Evolutionary conservation across 37 sponge, comb jelly and placozoan genomes (phyloP).

Genomic region (Ephydatia muelleri): DNA sequence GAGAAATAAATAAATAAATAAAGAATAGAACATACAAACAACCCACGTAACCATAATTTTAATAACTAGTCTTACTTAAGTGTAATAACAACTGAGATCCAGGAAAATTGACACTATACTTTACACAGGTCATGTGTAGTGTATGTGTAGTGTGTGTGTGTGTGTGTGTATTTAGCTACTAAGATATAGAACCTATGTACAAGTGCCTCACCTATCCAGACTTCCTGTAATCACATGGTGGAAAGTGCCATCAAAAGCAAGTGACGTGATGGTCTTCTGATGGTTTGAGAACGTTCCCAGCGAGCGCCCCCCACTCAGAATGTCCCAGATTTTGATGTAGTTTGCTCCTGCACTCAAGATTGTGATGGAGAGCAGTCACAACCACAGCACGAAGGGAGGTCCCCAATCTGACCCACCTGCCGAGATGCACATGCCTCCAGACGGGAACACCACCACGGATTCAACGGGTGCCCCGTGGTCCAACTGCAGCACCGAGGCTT

Average conservation of each 20-base stretch:
- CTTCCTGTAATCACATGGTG: constrained; percentile 85
- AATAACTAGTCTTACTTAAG: too few species aligned
- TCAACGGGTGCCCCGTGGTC: constrained; percentile 96
- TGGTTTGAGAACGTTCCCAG: constrained; percentile 88
- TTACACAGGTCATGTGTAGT: too few species aligned
- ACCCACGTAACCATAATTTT: too few species aligned
- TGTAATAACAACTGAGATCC: too few species aligned
- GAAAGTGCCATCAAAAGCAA: constrained; percentile 73
- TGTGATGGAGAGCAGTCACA: background rate
- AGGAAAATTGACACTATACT: too few species aligned
- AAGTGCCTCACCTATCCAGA: constrained; percentile 82
- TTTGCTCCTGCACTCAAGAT: constrained; percentile 57
- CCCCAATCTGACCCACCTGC: constrained; percentile 44
- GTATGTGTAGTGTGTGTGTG: too few species aligned
- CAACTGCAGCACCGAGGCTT: constrained; percentile 27
- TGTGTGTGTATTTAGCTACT: background rate
- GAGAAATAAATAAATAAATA: background rate
- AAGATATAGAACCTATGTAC: background rate
- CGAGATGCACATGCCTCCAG: constrained; percentile 78
- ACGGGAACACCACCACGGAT: constrained; percentile 77
- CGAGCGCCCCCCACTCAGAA: constrained; percentile 63
- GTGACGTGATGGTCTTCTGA: constrained; percentile 93
- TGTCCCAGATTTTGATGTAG: constrained; percentile 90
- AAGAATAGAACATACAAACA: too few species aligned
- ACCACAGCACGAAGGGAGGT: background rate